Percentiles rank a stretch among this genome's conserved stretches.
phyloP scores from a whole-genome alignment of 2,113 vertebrate species.

The Hippolais icterina region DNA sequence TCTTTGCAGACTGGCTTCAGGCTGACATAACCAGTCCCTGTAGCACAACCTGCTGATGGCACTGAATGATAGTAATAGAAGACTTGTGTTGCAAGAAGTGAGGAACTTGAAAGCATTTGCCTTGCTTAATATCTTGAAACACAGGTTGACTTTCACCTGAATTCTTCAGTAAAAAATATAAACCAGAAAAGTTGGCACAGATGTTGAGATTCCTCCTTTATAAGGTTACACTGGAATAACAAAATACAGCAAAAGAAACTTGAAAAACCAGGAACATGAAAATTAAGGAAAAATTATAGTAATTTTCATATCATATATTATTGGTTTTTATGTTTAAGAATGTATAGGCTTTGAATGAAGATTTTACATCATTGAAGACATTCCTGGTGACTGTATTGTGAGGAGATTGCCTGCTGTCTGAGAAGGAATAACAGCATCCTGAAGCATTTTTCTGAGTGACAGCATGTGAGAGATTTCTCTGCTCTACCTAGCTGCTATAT shows the following conservation, averaged over 20 bases:
- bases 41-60: not conserved
- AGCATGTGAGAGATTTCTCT: not conserved
- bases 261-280: not conserved
- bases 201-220: not conserved
- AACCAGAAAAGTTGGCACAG: not conserved
- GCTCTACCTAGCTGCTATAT: not conserved
- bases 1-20: not conserved
- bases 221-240: not conserved
- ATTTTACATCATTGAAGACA: not conserved
- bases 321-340: not conserved
- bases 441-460: not conserved
- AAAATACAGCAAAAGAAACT: not conserved
- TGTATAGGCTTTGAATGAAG: fast-evolving
- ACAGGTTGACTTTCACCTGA: not conserved
- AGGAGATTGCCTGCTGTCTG: not conserved
- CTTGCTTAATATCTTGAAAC: not conserved
- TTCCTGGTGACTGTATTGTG: not conserved
- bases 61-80: not conserved
- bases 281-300: not conserved
- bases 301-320: not conserved
- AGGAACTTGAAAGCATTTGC: not conserved
- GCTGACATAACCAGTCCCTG: not conserved
- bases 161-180: not conserved
- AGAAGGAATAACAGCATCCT: not conserved
- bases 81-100: not conserved